Percentiles rank a stretch among this genome's conserved stretches.
phyloP scores from a whole-genome alignment of 2,888 invertebrate genomes.

The Drosophila greeni region DNA sequence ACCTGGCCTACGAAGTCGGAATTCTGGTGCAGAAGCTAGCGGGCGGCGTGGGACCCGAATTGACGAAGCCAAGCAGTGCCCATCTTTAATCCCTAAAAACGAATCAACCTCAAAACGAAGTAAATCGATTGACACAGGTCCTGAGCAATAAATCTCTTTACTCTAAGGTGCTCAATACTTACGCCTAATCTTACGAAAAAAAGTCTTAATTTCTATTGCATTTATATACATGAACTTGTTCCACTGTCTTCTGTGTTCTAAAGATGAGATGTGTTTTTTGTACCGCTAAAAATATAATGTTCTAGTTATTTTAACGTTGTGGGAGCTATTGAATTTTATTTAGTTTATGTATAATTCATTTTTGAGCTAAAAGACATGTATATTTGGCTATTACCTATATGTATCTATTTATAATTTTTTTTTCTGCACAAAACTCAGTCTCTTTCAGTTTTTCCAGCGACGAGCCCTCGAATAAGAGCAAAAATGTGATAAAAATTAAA shows the following conservation, averaged over 20 bases:
- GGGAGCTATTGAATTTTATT: not conserved
- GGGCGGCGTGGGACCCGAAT: conserved; percentile 87
- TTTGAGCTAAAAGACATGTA: not conserved
- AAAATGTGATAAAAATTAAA: too few species aligned
- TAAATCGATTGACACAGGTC: conserved; percentile 18
- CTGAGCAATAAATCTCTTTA: conserved; percentile 38
- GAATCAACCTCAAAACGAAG: conserved; percentile 24
- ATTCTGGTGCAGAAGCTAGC: conserved; percentile 87
- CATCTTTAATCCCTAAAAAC: conserved; percentile 68
- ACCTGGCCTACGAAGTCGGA: conserved; percentile 87
- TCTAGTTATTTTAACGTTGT: not conserved
- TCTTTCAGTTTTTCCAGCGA: too few species aligned
- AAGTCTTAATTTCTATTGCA: conserved; percentile 26
- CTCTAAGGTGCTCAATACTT: conserved; percentile 34
- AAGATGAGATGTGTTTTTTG: conserved; percentile 32
- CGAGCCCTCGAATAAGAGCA: too few species aligned
- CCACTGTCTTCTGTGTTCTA: conserved; percentile 35
- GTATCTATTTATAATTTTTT: too few species aligned
- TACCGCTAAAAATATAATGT: conserved; percentile 5
- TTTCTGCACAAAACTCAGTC: too few species aligned
- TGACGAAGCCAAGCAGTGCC: conserved; percentile 77
- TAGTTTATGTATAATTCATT: not conserved
- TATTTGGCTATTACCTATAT: too few species aligned
- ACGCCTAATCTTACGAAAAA: conserved; percentile 14
- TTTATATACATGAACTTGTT: conserved; percentile 38